Conservation (phyloP, 2,113 vertebrate genomes). For the Dryoscopus gambensis region DNA sequence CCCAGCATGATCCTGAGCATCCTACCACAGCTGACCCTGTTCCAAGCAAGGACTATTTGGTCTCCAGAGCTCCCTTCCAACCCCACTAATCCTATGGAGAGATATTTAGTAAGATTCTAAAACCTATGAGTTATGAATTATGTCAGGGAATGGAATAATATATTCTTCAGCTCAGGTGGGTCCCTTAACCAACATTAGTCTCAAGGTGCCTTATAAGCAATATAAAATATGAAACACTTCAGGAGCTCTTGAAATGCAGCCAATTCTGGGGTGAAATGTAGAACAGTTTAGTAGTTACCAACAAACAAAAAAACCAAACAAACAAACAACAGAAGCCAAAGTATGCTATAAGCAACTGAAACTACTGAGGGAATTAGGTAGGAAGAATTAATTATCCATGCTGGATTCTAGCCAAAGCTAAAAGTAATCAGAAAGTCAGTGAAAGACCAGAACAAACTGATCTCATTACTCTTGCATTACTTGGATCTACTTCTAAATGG, state of each 20-base stretch:
- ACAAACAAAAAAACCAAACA: not conserved
- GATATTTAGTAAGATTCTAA: not conserved
- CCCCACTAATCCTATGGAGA: not conserved
- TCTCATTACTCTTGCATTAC: not conserved
- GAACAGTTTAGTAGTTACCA: not conserved
- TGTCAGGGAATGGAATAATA: not conserved
- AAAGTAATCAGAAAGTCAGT: slow-evolving; percentile 24
- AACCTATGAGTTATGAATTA: not conserved
- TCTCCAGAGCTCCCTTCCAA: not conserved
- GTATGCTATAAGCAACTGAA: slow-evolving; percentile 9
- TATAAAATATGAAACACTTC: not conserved
- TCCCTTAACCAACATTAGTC: not conserved
- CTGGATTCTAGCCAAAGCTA: slow-evolving; percentile 5
- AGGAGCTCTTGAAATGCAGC: not conserved
- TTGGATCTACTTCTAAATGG: not conserved
- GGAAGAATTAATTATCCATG: slow-evolving; percentile 23
- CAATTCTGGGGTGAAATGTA: not conserved
- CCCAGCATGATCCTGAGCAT: not conserved
- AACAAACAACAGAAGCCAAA: slow-evolving; percentile 11
- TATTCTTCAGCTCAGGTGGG: not conserved
- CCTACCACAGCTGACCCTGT: not conserved
- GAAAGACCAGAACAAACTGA: slow-evolving; percentile 5
- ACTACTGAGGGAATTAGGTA: not conserved
- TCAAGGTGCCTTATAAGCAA: not conserved
- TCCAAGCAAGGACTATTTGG: not conserved